These are phyloP conservation scores for Trissolcus basalis DNA, from an alignment of 1,140 invertebrate species.

Conservation along the genomic window DNA sequence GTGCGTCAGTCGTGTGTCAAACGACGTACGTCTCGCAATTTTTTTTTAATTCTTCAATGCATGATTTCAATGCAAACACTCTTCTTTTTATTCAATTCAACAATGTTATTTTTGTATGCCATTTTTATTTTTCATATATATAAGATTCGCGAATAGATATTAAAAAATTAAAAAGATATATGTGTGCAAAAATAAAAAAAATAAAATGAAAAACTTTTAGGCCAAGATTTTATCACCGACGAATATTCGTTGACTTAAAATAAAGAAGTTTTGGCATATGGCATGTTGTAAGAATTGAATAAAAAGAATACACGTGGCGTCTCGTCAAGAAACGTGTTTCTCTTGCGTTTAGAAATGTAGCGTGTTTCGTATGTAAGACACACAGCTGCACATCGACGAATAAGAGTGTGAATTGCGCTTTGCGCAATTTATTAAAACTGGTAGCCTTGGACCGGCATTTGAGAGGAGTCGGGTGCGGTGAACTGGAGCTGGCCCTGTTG, in stretches of 20 bases:
- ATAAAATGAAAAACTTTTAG: too few relatives aligned
- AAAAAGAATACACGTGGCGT: conserved; percentile 16
- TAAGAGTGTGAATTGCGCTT: conserved; percentile 56
- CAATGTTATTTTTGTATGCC: too few relatives aligned
- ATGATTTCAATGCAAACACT: too few relatives aligned
- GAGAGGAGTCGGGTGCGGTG: conserved; percentile 80
- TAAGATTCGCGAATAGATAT: too few relatives aligned
- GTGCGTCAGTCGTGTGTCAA: conserved; percentile 68
- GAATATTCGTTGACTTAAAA: too few relatives aligned
- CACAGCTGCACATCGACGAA: conserved; percentile 63
- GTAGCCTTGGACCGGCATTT: conserved; percentile 85
- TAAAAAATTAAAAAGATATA: too few relatives aligned
- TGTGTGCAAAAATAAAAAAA: too few relatives aligned
- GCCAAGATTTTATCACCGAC: too few relatives aligned
- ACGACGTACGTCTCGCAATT: conserved; percentile 63
- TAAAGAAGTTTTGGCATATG: conserved; percentile 28
- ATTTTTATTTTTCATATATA: too few relatives aligned
- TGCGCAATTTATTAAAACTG: conserved; percentile 80
- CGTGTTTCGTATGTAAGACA: conserved; percentile 59
- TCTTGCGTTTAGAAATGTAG: conserved; percentile 27
- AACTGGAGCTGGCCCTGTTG: conserved; percentile 86
- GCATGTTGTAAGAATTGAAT: conserved; percentile 2
- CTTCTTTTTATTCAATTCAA: too few relatives aligned
- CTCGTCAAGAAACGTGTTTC: conserved; percentile 7
- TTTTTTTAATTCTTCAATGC: too few relatives aligned